These are phyloP conservation scores for Loripinus fragilis DNA, from an alignment of 2,888 invertebrate species.

Conservation along the genomic window DNA sequence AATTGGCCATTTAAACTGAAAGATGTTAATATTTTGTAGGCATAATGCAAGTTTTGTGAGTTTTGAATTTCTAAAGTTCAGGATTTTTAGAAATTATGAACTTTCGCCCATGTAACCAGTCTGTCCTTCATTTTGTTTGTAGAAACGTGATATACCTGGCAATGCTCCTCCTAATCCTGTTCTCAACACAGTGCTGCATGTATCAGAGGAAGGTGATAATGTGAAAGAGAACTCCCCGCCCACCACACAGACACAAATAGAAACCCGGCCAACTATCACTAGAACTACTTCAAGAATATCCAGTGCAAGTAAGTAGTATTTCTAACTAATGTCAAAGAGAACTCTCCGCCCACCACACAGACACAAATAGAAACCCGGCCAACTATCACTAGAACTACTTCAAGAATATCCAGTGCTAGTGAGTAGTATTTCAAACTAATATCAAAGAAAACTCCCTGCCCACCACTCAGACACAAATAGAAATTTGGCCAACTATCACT, in stretches of 20 bases:
- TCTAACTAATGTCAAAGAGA: slow-evolving; percentile 70
- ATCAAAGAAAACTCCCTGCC: slow-evolving; percentile 74
- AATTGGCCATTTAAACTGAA: no score
- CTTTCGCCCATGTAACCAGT: no score
- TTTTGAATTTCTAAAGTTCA: no score
- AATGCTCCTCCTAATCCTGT: slow-evolving; percentile 41
- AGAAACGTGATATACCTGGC: slow-evolving; percentile 51
- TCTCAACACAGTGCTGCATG: slow-evolving; percentile 51
- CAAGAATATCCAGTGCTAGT: slow-evolving; percentile 56
- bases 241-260: slow-evolving; percentile 50
- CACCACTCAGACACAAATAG: slow-evolving; percentile 50
- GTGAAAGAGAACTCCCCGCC: slow-evolving; percentile 75
- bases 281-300: slow-evolving; percentile 51
- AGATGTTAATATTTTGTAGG: no score
- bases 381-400: slow-evolving; percentile 52
- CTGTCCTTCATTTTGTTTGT: slow-evolving; percentile 1
- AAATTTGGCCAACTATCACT: slow-evolving; percentile 56
- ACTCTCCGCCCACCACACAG: slow-evolving; percentile 68
- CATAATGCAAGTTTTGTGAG: no score
- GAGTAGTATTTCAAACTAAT: no score
- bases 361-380: slow-evolving; percentile 57
- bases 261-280: slow-evolving; percentile 57
- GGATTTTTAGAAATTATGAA: no score
- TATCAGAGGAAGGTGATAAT: slow-evolving; percentile 61
- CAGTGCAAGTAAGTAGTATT: slow-evolving; percentile 59